Percentiles rank a stretch among this genome's conserved stretches.
These are phyloP conservation scores for Lepidurus packardi DNA, from an alignment of 1,140 invertebrate genomes.

Conservation along the genomic window DNA sequence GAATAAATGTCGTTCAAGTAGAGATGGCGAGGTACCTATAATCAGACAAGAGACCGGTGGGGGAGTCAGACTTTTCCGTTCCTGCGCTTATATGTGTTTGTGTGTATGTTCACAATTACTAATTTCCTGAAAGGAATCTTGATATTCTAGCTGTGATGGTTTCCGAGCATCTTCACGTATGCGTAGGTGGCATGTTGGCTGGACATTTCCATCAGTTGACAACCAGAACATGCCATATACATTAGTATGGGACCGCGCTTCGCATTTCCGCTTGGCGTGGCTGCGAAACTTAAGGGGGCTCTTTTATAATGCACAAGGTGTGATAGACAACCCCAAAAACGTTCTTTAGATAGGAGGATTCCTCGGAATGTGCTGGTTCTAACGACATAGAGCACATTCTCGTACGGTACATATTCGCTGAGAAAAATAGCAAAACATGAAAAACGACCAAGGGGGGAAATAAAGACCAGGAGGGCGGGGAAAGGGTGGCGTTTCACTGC, in stretches of 20 bases:
- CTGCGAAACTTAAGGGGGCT: neutral
- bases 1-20: too few species aligned
- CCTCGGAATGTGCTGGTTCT: neutral
- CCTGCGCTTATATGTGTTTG: too few species aligned
- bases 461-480: neutral
- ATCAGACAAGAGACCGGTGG: too few species aligned
- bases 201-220: neutral
- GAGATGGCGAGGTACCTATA: too few species aligned
- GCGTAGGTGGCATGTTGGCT: neutral
- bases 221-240: slow-evolving; percentile 1
- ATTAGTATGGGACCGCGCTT: neutral
- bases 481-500: too few species aligned
- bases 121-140: neutral
- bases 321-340: neutral
- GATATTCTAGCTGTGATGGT: neutral
- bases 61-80: too few species aligned
- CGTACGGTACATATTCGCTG: neutral
- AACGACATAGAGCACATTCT: neutral
- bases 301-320: neutral
- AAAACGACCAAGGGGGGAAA: neutral
- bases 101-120: too few species aligned
- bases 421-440: neutral
- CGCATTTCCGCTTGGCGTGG: neutral
- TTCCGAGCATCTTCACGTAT: neutral
- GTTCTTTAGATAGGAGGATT: neutral